These are phyloP conservation scores for Mirounga angustirostris DNA, from an alignment of 2,113 vertebrate genomes.

Conservation along the genomic window DNA sequence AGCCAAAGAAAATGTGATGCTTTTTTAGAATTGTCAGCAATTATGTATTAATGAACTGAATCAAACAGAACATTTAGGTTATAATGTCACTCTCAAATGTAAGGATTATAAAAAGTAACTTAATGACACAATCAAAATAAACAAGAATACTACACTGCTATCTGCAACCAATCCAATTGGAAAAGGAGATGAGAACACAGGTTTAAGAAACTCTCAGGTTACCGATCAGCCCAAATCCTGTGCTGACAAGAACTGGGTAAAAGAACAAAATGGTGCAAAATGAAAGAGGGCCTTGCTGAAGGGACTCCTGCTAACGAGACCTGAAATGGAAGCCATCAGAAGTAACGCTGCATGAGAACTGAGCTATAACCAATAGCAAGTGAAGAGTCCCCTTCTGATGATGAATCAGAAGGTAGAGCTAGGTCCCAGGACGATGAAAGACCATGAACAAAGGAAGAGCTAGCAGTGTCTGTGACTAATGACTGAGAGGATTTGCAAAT, in stretches of 20 bases:
- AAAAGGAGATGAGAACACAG: neutral
- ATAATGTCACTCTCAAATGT: neutral
- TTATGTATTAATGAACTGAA: neutral
- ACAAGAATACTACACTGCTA: neutral
- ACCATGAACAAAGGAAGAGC: neutral
- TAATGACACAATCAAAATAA: neutral
- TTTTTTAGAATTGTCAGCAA: slow-evolving; percentile 5
- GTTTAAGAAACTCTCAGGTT: neutral
- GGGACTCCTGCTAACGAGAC: neutral
- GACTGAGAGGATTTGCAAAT: neutral
- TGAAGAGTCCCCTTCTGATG: neutral
- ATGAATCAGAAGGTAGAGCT: neutral
- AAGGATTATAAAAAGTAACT: slow-evolving; percentile 42
- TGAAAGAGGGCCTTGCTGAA: neutral
- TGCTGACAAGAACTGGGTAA: neutral
- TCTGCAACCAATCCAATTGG: neutral
- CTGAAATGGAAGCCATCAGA: neutral
- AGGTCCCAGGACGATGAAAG: neutral
- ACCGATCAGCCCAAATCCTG: neutral
- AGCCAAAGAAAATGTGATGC: neutral
- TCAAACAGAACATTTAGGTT: neutral
- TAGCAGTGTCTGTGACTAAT: neutral
- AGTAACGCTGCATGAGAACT: neutral
- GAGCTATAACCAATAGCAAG: neutral
- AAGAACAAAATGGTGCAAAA: neutral